Percentiles rank a stretch among this genome's conserved stretches.
phyloP scores from a whole-genome alignment of 2,113 vertebrate genomes.

The Hyaena hyaena region DNA sequence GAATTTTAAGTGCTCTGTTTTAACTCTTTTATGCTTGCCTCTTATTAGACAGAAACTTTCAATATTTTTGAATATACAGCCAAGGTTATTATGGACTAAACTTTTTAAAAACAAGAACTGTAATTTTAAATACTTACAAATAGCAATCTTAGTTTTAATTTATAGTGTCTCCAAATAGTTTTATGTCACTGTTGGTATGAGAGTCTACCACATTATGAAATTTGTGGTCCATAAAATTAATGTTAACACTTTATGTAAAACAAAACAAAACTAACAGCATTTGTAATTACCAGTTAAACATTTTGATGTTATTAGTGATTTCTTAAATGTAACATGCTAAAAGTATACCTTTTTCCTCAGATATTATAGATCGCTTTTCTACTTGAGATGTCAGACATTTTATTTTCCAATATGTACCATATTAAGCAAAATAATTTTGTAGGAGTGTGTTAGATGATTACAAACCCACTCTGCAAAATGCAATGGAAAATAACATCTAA shows the following conservation, averaged over 20 bases:
- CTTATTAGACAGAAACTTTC: not conserved
- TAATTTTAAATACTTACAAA: conserved; percentile 2
- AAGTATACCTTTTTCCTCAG: not conserved
- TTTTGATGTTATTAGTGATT: not conserved
- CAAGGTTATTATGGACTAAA: not conserved
- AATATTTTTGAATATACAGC: not conserved
- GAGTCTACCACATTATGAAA: not conserved
- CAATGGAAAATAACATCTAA: not conserved
- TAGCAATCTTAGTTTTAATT: not conserved
- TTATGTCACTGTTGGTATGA: not conserved
- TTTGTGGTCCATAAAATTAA: not conserved
- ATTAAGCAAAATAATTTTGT: not conserved
- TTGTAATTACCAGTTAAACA: not conserved
- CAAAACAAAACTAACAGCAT: not conserved
- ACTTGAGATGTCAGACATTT: not conserved
- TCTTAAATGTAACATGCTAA: not conserved
- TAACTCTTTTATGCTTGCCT: not conserved
- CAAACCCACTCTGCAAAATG: not conserved
- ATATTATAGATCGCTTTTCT: not conserved
- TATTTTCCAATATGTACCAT: not conserved
- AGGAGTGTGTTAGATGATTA: not conserved
- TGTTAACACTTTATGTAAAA: not conserved
- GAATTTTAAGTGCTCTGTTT: not conserved
- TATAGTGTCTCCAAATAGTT: not conserved
- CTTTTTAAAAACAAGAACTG: conserved; percentile 15